Evolutionary conservation across 2,888 invertebrate species (phyloP), one percentile per base, ranked within the genome.

Genomic region (Cephus runcator): DNA sequence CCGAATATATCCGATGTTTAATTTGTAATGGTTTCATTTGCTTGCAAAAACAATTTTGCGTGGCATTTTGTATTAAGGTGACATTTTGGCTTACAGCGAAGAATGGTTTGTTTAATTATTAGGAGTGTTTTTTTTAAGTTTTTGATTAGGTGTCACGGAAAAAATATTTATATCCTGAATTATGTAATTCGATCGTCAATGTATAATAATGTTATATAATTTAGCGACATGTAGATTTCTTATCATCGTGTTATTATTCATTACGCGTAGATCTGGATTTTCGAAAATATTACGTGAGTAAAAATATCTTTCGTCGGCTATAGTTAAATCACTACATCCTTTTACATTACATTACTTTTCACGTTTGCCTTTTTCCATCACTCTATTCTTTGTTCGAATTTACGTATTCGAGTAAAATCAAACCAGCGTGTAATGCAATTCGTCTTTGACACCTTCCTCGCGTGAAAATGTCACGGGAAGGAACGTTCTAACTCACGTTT

Each of bases 401-500:
- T 56, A 56, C 56, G 23, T 23, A 56, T 56, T 56, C 56, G 6
- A 23, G 2, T 23, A 9, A 23, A 56, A 23, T 23, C 56, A 56
- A 56, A 56, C 23, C 56, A 56, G 56, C 56, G 23, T 56, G 56
- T 56, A 56, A 56, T 56, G 56, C 56, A 56, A 56, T 56, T 56
- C 56, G 56, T 23, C 56, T 56, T 56, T 56, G 56, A 56, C 56
- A 56, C 2, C 56, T 9, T 15, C 9, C 56, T 23, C 56, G 23
- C 23, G 9, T 2, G 56, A 71, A 71, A 71, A 12, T 33, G 33
- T 30, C 71, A 2, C 12, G 9, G 33, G 31, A 34, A 34, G 31
- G 31, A 31, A 71, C 33, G 31, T 71, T 12, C 71, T 34, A 33
- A 33, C 34, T 12, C 69, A 71, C 79, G 84, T 83, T 84, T 81